phyloP scores from a whole-genome alignment of 1,140 invertebrate genomes.

The Heliconius melpomene region DNA sequence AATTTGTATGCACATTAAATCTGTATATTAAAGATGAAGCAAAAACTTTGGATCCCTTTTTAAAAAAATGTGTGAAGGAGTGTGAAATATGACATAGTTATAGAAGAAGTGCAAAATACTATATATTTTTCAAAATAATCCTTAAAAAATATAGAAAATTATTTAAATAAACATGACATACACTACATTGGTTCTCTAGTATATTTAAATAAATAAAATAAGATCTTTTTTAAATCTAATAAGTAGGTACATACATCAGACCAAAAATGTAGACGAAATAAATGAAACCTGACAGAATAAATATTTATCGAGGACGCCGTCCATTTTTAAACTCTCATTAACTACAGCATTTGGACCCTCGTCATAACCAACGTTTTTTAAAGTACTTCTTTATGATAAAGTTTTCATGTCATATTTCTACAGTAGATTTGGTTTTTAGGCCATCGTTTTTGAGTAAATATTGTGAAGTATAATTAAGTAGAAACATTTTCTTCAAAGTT shows the following conservation, averaged over 20 bases:
- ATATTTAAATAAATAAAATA: neutral
- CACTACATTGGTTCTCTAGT: no score
- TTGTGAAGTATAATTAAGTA: neutral
- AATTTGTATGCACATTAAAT: no score
- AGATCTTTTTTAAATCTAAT: neutral
- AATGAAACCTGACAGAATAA: slow-evolving; percentile 5
- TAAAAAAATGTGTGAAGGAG: no score
- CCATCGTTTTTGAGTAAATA: slow-evolving; percentile 15
- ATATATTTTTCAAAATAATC: no score
- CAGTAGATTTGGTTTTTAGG: slow-evolving; percentile 14
- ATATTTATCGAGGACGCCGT: slow-evolving; percentile 48
- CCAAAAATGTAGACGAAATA: neutral
- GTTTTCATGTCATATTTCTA: slow-evolving; percentile 8
- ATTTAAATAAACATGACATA: no score
- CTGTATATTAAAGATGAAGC: no score
- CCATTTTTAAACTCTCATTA: slow-evolving; percentile 56
- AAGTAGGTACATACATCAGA: neutral
- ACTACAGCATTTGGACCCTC: slow-evolving; percentile 32
- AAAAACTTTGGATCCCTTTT: no score
- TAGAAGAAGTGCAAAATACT: no score
- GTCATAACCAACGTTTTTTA: slow-evolving; percentile 20
- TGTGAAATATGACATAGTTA: no score
- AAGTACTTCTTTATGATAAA: slow-evolving; percentile 18
- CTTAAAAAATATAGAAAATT: no score
- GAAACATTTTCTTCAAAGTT: neutral